phyloP scores from a whole-genome alignment of 2,888 invertebrate genomes.

The Pyrgus malvae region DNA sequence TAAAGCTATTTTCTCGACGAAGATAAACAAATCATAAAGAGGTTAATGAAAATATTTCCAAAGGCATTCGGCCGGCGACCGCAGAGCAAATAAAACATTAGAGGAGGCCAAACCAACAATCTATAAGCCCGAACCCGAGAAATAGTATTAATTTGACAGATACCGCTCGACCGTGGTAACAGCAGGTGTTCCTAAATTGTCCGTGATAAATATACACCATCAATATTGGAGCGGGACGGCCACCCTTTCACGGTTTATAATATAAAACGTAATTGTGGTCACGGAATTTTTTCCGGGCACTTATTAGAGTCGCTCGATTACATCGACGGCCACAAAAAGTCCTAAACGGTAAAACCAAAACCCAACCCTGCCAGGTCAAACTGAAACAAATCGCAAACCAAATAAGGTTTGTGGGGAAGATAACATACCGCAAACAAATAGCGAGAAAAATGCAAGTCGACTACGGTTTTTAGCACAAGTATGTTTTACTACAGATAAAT shows the following conservation, averaged over 20 bases:
- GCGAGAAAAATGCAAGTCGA: too few relatives aligned
- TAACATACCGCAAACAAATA: constrained; percentile 1
- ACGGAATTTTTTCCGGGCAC: constrained; percentile 40
- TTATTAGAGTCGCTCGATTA: constrained; percentile 40
- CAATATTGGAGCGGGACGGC: constrained; percentile 55
- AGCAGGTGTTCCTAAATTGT: constrained; percentile 77
- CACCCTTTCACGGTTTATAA: constrained; percentile 58
- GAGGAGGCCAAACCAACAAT: constrained; percentile 45
- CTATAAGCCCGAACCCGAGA: constrained; percentile 39
- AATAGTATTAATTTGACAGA: constrained; percentile 67
- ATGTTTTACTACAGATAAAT: constrained; percentile 8
- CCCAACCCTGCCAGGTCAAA: not conserved
- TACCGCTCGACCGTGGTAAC: constrained; percentile 60
- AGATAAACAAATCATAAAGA: constrained; percentile 28
- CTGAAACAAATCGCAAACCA: constrained; percentile 13
- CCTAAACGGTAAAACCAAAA: not conserved
- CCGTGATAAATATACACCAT: constrained; percentile 75
- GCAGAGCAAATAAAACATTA: constrained; percentile 51
- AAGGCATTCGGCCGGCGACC: constrained; percentile 34
- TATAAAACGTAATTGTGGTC: constrained; percentile 61
- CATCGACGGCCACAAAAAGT: constrained; percentile 29
- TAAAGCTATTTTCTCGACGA: constrained; percentile 10
- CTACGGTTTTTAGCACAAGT: not conserved
- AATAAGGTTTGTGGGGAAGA: constrained; percentile 9
- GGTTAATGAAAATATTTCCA: constrained; percentile 34